Evolutionary conservation across 2,797 vertebrate genomes (phyloP).

Genomic region (Gallinago stenura): DNA sequence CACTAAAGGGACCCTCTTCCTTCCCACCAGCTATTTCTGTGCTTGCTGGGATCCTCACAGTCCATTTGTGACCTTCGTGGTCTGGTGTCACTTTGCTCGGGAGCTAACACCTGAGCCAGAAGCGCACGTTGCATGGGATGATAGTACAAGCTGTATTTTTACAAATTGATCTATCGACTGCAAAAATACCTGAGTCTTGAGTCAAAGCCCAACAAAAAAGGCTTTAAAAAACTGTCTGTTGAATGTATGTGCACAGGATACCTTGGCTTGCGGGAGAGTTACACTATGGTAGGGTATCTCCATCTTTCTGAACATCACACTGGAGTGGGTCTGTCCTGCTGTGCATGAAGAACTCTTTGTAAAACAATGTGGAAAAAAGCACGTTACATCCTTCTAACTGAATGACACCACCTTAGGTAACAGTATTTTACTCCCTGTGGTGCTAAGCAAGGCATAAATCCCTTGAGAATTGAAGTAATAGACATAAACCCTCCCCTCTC

Average conservation of each 20-base stretch:
- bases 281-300: background rate
- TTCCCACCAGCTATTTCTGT: background rate
- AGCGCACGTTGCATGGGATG: rapidly evolving
- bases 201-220: background rate
- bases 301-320: background rate
- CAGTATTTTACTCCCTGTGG: slow-evolving; percentile 38
- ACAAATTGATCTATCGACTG: background rate
- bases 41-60: background rate
- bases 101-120: background rate
- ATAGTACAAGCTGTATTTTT: background rate
- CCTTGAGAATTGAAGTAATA: slow-evolving; percentile 54
- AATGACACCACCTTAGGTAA: slow-evolving; percentile 46
- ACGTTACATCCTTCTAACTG: background rate
- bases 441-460: slow-evolving; percentile 67
- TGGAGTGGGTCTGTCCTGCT: background rate
- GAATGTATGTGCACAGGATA: rapidly evolving
- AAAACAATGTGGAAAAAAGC: background rate
- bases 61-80: too few species aligned
- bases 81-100: background rate
- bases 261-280: background rate
- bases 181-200: background rate
- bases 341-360: background rate
- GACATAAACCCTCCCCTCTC: slow-evolving; percentile 43
- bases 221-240: background rate
- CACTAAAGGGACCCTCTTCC: background rate